Base-by-base conservation (phyloP, 2,113 vertebrate genomes). In the Laticauda laticaudata region DNA sequence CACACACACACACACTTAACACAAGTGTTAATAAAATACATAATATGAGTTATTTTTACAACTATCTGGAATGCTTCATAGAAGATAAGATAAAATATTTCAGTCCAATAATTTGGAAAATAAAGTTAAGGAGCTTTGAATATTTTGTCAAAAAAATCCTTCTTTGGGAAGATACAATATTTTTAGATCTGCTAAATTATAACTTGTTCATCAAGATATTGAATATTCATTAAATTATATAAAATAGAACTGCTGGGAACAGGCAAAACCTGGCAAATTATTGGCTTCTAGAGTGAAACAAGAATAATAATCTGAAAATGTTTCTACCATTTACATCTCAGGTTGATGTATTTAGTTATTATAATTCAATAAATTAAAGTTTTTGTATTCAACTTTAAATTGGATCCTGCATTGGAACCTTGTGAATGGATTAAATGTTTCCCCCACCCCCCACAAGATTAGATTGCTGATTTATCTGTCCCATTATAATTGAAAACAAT, bases 401-500 rank as follows among this genome's bases (percentile, higher is more conserved):
- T 75, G 14, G 14, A 75, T 75, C 14, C 4, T 75, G n/a, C 14
- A 34, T 0, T 75, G n/a, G n/a, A 75, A 18, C n/a, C n/a, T 75
- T 34, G 15, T 75, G 69, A 75, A 75, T 1, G 5, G 5, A 34
- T 34, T 75, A 34, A 75, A 75, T 5, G 5, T 2, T 34, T 6
- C 0, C 2, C 2, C 24, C 1, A 0, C 1, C 2, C 24, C 59
- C 0, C n/a, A 18, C 69, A 75, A 75, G 69, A 34, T 75, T 34
- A 75, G 64, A 34, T 18, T 34, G 64, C 11, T 69, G 64, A 7
- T 75, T 75, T 34, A 34, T 6, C 14, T 34, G n/a, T 18, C 15
- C 6, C n/a, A 20, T 75, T 75, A 75, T 81, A 81, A 39, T 81
- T 81, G 8, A 81, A 39, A 81, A 9, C 69, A 8, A 81, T 39